A percentile compares a stretch with the other conserved stretches of the same genome.
phyloP scores from a whole-genome alignment of 2,797 vertebrate genomes.

The Parambassis ranga region DNA sequence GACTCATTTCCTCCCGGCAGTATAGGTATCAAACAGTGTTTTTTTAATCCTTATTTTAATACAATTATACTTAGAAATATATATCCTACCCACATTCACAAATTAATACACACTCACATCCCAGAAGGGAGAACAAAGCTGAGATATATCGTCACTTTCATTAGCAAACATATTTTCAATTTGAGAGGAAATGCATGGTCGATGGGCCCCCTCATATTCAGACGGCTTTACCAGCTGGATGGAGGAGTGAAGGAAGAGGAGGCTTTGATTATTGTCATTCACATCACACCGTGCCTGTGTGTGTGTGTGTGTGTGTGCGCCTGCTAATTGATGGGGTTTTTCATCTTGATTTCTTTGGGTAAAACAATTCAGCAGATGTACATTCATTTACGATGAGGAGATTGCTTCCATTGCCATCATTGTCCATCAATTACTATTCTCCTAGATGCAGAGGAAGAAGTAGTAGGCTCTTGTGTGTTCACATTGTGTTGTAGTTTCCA shows the following conservation, averaged over 20 bases:
- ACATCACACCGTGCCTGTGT: conserved; percentile 56
- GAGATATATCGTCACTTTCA: conserved; percentile 16
- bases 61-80: neutral
- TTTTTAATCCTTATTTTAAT: conserved; percentile 29
- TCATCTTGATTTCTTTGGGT: conserved; percentile 72
- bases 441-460: conserved; percentile 31
- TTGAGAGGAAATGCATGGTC: conserved; percentile 17
- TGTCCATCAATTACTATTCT: conserved; percentile 63
- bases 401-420: conserved; percentile 65
- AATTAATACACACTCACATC: conserved; percentile 6
- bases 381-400: conserved; percentile 70
- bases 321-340: conserved; percentile 70
- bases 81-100: conserved; percentile 2
- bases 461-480: conserved; percentile 43
- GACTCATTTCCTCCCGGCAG: conserved; percentile 15
- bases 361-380: conserved; percentile 76
- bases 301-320: conserved; percentile 48
- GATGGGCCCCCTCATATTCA: conserved; percentile 34
- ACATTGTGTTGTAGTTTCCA: conserved; percentile 42
- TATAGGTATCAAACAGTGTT: conserved; percentile 7
- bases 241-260: conserved; percentile 11
- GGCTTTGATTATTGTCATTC: conserved; percentile 69
- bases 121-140: conserved; percentile 12
- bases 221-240: conserved; percentile 43
- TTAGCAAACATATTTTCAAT: conserved; percentile 28